A percentile compares a stretch with the other conserved stretches of the same genome.
Conservation (phyloP, 2,888 invertebrate species). For the Parnassius smintheus region DNA sequence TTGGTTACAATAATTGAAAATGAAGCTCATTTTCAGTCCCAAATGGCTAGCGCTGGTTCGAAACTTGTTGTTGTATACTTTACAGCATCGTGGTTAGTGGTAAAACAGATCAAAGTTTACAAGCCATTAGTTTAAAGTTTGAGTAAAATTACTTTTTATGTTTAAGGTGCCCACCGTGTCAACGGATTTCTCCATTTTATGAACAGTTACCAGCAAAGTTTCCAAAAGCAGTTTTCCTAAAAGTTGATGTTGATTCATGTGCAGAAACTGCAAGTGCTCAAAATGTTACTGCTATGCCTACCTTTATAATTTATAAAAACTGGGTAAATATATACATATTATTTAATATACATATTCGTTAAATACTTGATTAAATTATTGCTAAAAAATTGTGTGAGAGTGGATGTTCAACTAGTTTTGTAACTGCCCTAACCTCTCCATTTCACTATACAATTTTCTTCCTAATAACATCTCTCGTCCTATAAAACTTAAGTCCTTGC, state of each 20-base stretch:
- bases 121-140: conserved; percentile 53
- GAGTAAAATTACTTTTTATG: conserved; percentile 30
- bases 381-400: no score
- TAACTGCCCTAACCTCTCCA: no score
- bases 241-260: conserved; percentile 97
- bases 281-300: conserved; percentile 98
- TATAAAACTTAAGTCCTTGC: no score
- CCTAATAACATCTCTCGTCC: no score
- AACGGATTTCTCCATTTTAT: conserved; percentile 95
- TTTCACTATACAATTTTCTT: no score
- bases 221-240: conserved; percentile 93
- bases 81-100: conserved; percentile 92
- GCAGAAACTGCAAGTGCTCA: conserved; percentile 93
- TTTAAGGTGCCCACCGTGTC: conserved; percentile 97
- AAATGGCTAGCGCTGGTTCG: conserved; percentile 91
- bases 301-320: conserved; percentile 97
- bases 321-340: conserved; percentile 66
- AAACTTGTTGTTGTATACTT: conserved; percentile 97
- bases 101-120: conserved; percentile 44
- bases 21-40: conserved; percentile 91
- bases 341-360: not conserved
- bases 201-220: conserved; percentile 94
- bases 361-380: not conserved
- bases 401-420: no score
- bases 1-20: conserved; percentile 85